Percentiles rank a stretch among this genome's conserved stretches.
These are phyloP conservation scores for Drosophila watanabei DNA, from an alignment of 1,140 invertebrate genomes.

Conservation along the genomic window DNA sequence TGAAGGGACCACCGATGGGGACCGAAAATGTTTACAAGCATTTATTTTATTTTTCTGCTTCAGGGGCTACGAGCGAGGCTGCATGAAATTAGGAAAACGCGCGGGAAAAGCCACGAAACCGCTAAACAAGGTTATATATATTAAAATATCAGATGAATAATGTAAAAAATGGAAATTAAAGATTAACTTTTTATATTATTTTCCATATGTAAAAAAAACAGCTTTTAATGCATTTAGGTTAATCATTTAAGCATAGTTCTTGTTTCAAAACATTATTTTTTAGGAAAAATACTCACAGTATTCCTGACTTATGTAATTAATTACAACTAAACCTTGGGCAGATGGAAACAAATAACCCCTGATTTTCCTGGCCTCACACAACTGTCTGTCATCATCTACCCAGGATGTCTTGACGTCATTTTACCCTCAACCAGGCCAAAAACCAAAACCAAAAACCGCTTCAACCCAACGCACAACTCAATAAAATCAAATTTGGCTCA, in stretches of 20 bases:
- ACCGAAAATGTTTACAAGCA: conserved; percentile 66
- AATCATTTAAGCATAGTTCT: no score
- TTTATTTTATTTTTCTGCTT: conserved; percentile 42
- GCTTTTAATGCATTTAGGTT: not conserved
- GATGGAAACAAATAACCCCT: conserved; percentile 7
- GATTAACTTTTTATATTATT: not conserved
- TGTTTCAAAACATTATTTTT: not conserved
- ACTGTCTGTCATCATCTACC: conserved; percentile 6
- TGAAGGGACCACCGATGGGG: conserved; percentile 28
- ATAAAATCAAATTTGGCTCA: conserved; percentile 82
- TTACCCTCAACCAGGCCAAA: not conserved
- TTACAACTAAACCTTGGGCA: not conserved
- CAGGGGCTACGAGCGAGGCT: conserved; percentile 21
- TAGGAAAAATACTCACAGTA: no score
- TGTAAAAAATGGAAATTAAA: not conserved
- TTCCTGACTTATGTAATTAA: not conserved
- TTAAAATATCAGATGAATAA: conserved; percentile 32
- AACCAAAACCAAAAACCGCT: conserved; percentile 10
- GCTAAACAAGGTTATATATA: conserved; percentile 65
- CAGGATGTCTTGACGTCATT: conserved; percentile 37
- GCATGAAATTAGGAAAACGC: conserved; percentile 43
- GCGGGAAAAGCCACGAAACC: conserved; percentile 28
- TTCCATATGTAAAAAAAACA: no score
- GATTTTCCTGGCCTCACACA: not conserved
- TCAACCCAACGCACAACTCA: conserved; percentile 41